These are phyloP conservation scores for Chrysolina americana DNA, from an alignment of 2,888 invertebrate genomes.

Conservation along the genomic window DNA sequence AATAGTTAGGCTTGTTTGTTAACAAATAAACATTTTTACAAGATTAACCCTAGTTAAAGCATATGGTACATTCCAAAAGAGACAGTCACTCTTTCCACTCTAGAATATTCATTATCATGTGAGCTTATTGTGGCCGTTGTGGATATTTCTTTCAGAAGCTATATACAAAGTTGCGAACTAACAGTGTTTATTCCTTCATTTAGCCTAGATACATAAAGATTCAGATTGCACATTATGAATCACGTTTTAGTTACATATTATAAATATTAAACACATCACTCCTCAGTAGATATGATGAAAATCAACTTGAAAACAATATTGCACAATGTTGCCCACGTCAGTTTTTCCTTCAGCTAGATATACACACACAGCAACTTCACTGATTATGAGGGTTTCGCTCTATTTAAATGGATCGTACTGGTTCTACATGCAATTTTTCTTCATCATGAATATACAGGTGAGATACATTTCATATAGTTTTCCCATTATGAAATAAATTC, in stretches of 20 bases:
- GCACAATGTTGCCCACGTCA: conserved; percentile 45
- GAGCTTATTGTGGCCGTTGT: neutral
- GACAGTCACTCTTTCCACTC: conserved; percentile 34
- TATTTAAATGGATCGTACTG: too few species aligned
- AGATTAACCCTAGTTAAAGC: conserved; percentile 49
- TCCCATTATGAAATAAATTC: too few species aligned
- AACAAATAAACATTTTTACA: conserved; percentile 55
- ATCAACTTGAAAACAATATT: conserved; percentile 42
- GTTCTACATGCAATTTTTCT: too few species aligned
- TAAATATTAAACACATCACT: conserved; percentile 69
- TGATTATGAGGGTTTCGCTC: neutral
- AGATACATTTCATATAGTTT: too few species aligned
- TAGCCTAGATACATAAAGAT: conserved; percentile 34
- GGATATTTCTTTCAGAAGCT: neutral
- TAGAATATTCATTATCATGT: neutral
- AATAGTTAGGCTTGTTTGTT: conserved; percentile 50
- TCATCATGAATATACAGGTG: too few species aligned
- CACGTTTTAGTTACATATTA: conserved; percentile 45
- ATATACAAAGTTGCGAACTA: conserved; percentile 29
- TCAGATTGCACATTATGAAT: conserved; percentile 51
- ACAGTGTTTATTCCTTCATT: conserved; percentile 8
- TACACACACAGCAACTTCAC: neutral
- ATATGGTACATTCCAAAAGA: conserved; percentile 51
- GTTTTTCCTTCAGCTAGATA: neutral
- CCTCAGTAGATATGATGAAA: neutral